A percentile compares a stretch with the other conserved stretches of the same genome.
These are phyloP conservation scores for Chlorops oryzae DNA, from an alignment of 1,140 invertebrate species.

Conservation along the genomic window DNA sequence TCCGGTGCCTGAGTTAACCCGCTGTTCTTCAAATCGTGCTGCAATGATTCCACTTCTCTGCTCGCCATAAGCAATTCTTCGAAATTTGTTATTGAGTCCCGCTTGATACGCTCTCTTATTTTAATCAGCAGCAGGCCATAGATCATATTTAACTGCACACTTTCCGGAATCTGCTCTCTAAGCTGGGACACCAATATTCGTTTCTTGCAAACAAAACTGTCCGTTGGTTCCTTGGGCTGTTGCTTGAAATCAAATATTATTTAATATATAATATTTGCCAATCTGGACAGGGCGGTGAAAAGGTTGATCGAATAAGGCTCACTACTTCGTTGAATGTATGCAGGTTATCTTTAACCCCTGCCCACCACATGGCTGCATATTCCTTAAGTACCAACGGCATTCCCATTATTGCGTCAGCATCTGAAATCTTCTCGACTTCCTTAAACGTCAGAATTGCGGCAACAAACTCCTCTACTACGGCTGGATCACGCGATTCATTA, in stretches of 20 bases:
- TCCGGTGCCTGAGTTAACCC: not conserved
- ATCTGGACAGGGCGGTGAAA: conserved; percentile 1
- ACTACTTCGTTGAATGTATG: conserved; percentile 12
- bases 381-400: conserved; percentile 21
- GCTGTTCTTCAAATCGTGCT: not conserved
- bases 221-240: conserved; percentile 5
- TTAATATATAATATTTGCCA: conserved; percentile 11
- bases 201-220: conserved; percentile 9
- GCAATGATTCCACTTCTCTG: conserved; percentile 7
- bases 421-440: conserved; percentile 14
- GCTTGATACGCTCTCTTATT: conserved; percentile 6
- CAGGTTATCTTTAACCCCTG: conserved; percentile 17
- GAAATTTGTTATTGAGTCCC: not conserved
- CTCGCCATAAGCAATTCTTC: not conserved
- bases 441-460: conserved; percentile 10
- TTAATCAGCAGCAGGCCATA: conserved; percentile 4
- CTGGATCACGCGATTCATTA: conserved; percentile 7
- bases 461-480: conserved; percentile 12
- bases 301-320: conserved; percentile 2
- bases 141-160: conserved; percentile 6
- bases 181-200: not conserved
- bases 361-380: conserved; percentile 24
- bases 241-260: conserved; percentile 15
- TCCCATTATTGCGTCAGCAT: conserved; percentile 21
- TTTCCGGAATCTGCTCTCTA: not conserved